phyloP scores from a whole-genome alignment of 2,797 vertebrate species.

The Spinibarbus caldwelli region DNA sequence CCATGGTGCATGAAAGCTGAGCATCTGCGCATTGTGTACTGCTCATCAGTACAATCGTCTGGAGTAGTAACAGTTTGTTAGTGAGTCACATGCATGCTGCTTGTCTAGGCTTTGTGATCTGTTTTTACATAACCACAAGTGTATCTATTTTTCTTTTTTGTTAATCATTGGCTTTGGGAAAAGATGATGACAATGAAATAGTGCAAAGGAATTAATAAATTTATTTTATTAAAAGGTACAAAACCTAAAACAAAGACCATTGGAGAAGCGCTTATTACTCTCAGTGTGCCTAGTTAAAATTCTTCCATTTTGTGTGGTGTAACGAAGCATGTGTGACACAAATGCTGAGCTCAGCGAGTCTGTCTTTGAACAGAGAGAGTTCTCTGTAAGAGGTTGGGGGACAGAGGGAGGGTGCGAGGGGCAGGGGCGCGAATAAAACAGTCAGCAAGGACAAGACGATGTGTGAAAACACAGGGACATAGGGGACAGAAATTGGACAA shows the following conservation, averaged over 20 bases:
- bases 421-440: neutral
- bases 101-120: neutral
- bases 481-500: neutral
- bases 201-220: neutral
- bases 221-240: neutral
- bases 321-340: constrained; percentile 24
- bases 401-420: constrained; percentile 3
- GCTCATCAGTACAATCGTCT: constrained; percentile 1
- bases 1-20: constrained; percentile 16
- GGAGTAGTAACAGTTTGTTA: constrained; percentile 10
- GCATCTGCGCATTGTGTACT: neutral
- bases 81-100: neutral
- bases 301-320: constrained; percentile 26
- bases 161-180: neutral
- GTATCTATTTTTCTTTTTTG: neutral
- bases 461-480: constrained; percentile 8
- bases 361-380: constrained; percentile 29
- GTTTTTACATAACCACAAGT: neutral
- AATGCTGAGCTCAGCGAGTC: constrained; percentile 56
- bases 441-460: constrained; percentile 32
- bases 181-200: neutral
- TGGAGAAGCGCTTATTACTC: neutral
- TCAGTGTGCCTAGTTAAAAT: constrained; percentile 2
- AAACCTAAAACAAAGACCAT: neutral
- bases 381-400: constrained; percentile 29